Conservation (phyloP, 1,140 invertebrate species). For the Meloidogyne exigua region DNA sequence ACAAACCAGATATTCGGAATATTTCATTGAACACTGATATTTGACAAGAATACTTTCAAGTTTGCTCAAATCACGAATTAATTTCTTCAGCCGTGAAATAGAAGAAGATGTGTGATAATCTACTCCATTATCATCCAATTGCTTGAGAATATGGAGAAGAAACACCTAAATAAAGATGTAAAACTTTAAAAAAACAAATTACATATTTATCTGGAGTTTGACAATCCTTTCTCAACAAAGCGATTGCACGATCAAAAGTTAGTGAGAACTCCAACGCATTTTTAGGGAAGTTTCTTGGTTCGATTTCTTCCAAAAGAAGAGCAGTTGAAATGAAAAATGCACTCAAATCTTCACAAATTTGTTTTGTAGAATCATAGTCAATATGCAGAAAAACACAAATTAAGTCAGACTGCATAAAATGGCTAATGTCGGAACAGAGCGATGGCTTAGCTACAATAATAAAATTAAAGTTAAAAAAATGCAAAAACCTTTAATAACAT, state of each 20-base stretch:
- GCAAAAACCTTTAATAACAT: slow-evolving; percentile 8
- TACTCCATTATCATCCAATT: background rate
- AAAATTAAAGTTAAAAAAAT: slow-evolving; percentile 10
- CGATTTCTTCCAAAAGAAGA: slow-evolving; percentile 24
- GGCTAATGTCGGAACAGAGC: slow-evolving; percentile 1
- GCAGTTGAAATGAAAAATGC: slow-evolving; percentile 24
- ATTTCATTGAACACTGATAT: slow-evolving; percentile 34
- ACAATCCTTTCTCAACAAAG: slow-evolving; percentile 25
- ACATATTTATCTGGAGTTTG: slow-evolving; percentile 32
- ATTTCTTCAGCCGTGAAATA: background rate
- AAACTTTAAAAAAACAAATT: background rate
- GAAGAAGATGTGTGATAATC: background rate
- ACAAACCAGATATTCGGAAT: slow-evolving; percentile 27
- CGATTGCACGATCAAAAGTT: slow-evolving; percentile 29
- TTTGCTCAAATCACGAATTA: slow-evolving; percentile 27
- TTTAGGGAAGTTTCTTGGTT: slow-evolving; percentile 31
- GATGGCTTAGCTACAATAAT: slow-evolving; percentile 15
- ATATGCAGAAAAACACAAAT: background rate
- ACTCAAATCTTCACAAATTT: slow-evolving; percentile 15
- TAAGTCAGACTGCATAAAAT: slow-evolving; percentile 30
- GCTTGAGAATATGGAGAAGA: slow-evolving; percentile 26
- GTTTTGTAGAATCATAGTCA: background rate
- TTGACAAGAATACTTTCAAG: slow-evolving; percentile 15
- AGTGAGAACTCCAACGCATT: slow-evolving; percentile 31
- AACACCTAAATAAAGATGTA: background rate